Percentiles rank a stretch among this genome's conserved stretches.
Conservation (phyloP, 2,113 vertebrate genomes). For the Puntigrus tetrazona region DNA sequence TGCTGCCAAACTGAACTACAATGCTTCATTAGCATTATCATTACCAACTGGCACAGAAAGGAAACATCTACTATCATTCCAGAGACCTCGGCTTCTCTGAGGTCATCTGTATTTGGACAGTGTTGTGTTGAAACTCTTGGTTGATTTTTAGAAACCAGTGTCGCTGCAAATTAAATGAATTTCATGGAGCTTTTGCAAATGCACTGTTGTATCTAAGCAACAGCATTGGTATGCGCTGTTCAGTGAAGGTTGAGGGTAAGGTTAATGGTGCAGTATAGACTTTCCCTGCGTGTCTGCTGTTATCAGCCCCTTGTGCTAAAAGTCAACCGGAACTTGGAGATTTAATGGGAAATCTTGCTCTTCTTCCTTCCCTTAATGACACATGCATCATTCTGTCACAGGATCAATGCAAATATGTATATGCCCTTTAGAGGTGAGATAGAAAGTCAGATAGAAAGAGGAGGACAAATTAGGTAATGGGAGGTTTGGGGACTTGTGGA, state of each 20-base stretch:
- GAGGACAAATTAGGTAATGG: not conserved
- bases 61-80: not conserved
- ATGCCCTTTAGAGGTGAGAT: conserved; percentile 42
- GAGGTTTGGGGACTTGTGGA: not conserved
- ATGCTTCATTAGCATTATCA: not conserved
- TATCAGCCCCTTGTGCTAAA: conserved; percentile 56
- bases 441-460: conserved; percentile 4
- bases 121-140: not conserved
- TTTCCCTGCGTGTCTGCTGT: conserved; percentile 52
- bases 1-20: not conserved
- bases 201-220: conserved; percentile 65
- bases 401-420: conserved; percentile 56
- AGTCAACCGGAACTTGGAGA: conserved; percentile 45
- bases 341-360: conserved; percentile 60
- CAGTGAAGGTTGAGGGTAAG: conserved; percentile 51
- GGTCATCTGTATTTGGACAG: conserved; percentile 21
- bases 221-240: conserved; percentile 50
- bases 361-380: conserved; percentile 56
- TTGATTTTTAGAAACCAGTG: not conserved
- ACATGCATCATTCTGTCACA: conserved; percentile 63
- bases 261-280: conserved; percentile 64
- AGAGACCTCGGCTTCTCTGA: not conserved
- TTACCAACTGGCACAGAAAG: not conserved
- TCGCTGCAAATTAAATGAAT: conserved; percentile 34
- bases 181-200: conserved; percentile 23